Evolutionary conservation across 2,113 vertebrate species (phyloP), one percentile per base, ranked within the genome.

Genomic region (Alectura lathami): DNA sequence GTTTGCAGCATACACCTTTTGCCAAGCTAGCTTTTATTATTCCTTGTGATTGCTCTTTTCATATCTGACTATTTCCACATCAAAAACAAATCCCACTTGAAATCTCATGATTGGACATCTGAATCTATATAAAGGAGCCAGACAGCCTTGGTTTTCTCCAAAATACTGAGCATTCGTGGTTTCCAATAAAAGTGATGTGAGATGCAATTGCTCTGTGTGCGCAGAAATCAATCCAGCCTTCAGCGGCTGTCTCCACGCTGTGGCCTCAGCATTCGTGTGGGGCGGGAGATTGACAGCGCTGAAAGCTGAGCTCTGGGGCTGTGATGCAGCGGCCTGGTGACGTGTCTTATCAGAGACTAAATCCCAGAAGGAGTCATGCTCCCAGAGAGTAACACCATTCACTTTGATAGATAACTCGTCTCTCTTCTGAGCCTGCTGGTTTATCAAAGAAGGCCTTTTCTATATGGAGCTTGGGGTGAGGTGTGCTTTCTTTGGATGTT

Each of bases 361-460:
- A 27, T 51, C 56, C 70, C 67, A 9, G 59, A 8, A 40, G 60
- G 14, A 34, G 51, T 7, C 1, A 1, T 16, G 87, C 13, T 81
- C 29, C 59, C 16, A 10, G 30, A 17, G 51, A 23, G 36, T 5
- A 4, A 23, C 9, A 11, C 20, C 12, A 7, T 42, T 62, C 1
- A 1, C 23, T 40, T 24, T 17, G 84, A 5, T 22, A n/a, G 32
- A 30, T 32, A 59, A 32, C 70, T 62, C 30, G 0, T 5, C 83
- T 51, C 5, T 4, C 29, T 4, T 30, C 78, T 38, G 43, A 20
- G 5, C 36, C 0, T 2, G 24, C 24, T 54, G 54, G 9, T 9
- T 10, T 15, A 21, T 21, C 29, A 1, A 9, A n/a, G 53, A 8
- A 4, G 5, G 43, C 57, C 1, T 0, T 36, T 66, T n/a, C n/a